A percentile compares a stretch with the other conserved stretches of the same genome.
Evolutionary conservation across 2,113 vertebrate species (phyloP).

Genomic region (Puntigrus tetrazona): DNA sequence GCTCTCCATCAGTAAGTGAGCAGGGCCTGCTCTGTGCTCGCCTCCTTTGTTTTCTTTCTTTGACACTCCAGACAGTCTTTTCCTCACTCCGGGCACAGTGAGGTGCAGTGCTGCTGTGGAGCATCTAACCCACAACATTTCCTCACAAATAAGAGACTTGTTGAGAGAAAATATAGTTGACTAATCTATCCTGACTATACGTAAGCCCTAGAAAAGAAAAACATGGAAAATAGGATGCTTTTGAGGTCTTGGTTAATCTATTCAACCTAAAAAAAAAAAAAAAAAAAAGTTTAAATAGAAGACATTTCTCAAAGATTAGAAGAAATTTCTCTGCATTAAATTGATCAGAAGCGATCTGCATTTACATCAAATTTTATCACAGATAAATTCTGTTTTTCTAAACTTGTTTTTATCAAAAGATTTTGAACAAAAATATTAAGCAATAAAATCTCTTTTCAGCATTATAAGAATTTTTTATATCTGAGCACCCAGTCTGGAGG

Average conservation of each 20-base stretch:
- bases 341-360: not conserved
- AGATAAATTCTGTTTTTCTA: too few relatives aligned
- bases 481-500: not conserved
- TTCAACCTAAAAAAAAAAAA: not conserved
- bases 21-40: slow-evolving; percentile 14
- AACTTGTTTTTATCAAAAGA: not conserved
- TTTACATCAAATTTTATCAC: not conserved
- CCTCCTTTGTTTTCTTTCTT: slow-evolving; percentile 39
- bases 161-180: not conserved
- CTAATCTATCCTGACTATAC: not conserved
- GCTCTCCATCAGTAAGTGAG: slow-evolving; percentile 51
- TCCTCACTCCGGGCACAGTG: not conserved
- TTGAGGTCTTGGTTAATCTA: not conserved
- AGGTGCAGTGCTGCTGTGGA: not conserved
- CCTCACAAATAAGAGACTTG: not conserved
- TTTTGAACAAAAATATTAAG: not conserved
- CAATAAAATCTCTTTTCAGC: not conserved
- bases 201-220: not conserved
- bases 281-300: not conserved
- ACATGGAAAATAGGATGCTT: not conserved
- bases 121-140: not conserved
- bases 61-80: not conserved
- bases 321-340: too few relatives aligned
- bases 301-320: too few relatives aligned
- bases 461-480: not conserved